phyloP scores from a whole-genome alignment of 2,888 invertebrate genomes.

The Drosophila rellima region DNA sequence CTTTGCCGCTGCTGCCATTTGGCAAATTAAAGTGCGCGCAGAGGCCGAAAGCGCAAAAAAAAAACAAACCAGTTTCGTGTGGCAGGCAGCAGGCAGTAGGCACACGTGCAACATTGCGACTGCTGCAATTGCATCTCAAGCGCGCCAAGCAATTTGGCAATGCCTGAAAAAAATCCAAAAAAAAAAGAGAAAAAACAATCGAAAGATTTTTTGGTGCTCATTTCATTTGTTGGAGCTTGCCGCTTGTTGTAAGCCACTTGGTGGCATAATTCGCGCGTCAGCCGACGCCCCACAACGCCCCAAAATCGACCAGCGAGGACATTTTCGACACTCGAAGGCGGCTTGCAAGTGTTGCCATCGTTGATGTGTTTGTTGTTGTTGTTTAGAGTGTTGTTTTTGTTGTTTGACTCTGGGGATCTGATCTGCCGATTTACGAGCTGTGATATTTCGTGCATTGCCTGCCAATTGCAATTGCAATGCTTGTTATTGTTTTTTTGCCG shows the following conservation, averaged over 20 bases:
- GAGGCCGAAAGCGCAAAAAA: constrained; percentile 51
- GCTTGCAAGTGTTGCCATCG: constrained; percentile 21
- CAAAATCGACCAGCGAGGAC: constrained; percentile 35
- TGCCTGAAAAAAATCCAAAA: constrained; percentile 41
- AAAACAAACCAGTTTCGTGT: constrained; percentile 62
- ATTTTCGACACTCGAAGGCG: constrained; percentile 29
- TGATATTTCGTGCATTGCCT: constrained; percentile 69
- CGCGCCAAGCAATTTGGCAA: constrained; percentile 61
- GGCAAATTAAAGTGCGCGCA: constrained; percentile 71
- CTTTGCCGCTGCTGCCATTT: constrained; percentile 59
- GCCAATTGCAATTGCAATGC: constrained; percentile 57
- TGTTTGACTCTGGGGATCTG: constrained; percentile 20
- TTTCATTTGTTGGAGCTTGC: constrained; percentile 52
- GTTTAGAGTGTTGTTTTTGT: not conserved
- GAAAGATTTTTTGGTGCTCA: constrained; percentile 44
- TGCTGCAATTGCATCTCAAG: constrained; percentile 61
- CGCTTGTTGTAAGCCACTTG: constrained; percentile 36
- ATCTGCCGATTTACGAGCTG: constrained; percentile 74
- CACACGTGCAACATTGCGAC: constrained; percentile 68
- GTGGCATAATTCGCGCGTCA: constrained; percentile 75
- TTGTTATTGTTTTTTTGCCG: constrained; percentile 22
- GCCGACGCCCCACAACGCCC: constrained; percentile 63
- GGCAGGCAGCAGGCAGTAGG: constrained; percentile 24
- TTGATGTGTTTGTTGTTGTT: constrained; percentile 8
- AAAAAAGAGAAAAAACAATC: constrained; percentile 36